Base-by-base conservation (phyloP, 2,888 invertebrate genomes). In the Oasisia sp. region DNA sequence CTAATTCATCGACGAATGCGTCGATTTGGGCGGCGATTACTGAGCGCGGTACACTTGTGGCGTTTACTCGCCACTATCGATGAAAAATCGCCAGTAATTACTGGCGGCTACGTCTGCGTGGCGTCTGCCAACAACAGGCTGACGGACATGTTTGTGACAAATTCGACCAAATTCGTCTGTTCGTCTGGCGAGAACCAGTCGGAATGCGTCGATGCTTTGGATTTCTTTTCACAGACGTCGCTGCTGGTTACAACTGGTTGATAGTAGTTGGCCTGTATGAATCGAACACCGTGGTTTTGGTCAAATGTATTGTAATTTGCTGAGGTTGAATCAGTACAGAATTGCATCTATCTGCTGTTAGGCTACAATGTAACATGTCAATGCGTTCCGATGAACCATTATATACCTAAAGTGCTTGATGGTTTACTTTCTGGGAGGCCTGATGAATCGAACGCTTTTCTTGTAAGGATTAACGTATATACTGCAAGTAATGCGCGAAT, bases 1-100 rank as follows among this genome's bases (percentile, higher is more conserved):
- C 74, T 74, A 74, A 74, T 74, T 74, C 74, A 74, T 74, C 74
- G 74, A 74, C 74, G 74, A 74, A 74, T 74, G 74, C 74, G 74
- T 27, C 14, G 74, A 74, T 74, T 27, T 74, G n/a, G 74, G 74
- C 74, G 74, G 19, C 27, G 74, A 74, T 74, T 74, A 74, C 19
- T 3, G 27, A 19, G 27, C n/a, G 74, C 27, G 19, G n/a, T 19
- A 19, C 74, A 74, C 74, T 74, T 19, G 74, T 27, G 74, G 74
- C 74, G 74, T 74, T 74, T 27, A 74, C 74, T 74, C 74, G 74
- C 74, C n/a, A 27, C 74, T 74, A 74, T 74, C 74, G 27, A 74
- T 74, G 74, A 74, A 74, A 74, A 74, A 74, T 74, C 74, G 74
- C 27, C 74, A 74, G 74, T 74, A 74, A 74, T 74, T 74, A 74